phyloP scores from a whole-genome alignment of 2,113 vertebrate species.

The Entomyzon cyanotis region DNA sequence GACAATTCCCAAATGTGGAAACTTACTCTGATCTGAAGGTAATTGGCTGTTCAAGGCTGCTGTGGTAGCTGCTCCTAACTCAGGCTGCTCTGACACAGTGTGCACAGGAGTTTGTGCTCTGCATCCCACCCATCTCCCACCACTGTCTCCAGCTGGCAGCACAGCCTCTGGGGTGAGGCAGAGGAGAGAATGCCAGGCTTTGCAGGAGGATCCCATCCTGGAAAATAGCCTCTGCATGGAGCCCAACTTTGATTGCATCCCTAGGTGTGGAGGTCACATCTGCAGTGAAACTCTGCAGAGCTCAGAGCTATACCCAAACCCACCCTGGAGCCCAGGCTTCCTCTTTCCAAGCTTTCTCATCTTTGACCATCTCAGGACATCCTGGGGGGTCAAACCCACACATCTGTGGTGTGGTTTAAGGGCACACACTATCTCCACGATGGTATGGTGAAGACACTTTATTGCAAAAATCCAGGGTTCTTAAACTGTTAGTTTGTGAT shows the following conservation, averaged over 20 bases:
- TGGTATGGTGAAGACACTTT: no score
- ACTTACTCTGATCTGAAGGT: background rate
- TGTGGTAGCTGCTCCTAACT: background rate
- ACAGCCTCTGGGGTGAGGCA: background rate
- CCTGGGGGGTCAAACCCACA: background rate
- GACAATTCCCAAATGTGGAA: background rate
- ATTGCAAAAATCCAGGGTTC: no score
- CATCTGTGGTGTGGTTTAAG: no score
- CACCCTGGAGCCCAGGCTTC: background rate
- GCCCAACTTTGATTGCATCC: background rate
- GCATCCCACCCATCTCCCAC: background rate
- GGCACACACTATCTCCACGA: no score
- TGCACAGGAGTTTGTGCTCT: background rate
- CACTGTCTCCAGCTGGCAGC: background rate
- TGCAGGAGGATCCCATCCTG: background rate
- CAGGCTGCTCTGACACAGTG: accelerated
- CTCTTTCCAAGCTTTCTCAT: no score
- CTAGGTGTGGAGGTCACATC: background rate
- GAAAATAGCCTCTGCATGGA: background rate
- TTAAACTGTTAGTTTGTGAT: no score
- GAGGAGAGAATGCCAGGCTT: background rate
- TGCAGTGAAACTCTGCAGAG: background rate
- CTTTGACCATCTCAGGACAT: background rate
- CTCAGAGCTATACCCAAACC: background rate
- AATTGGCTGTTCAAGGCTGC: background rate